Percentiles rank a stretch among this genome's conserved stretches.
Conservation (phyloP, 2,888 invertebrate genomes). For the Marronus borbonicus region DNA sequence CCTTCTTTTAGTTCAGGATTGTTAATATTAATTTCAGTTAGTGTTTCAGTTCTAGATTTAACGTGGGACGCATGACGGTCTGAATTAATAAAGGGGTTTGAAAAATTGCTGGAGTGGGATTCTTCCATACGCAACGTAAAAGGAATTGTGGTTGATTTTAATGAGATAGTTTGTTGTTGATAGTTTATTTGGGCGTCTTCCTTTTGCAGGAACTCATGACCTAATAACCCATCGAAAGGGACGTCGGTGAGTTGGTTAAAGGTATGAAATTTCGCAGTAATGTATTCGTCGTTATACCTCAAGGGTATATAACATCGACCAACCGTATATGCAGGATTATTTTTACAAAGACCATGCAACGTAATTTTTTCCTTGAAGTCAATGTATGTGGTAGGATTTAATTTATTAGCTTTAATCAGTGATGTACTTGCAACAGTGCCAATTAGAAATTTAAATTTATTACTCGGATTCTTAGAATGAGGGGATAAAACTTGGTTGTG, state of each 20-base stretch:
- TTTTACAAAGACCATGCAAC: not conserved
- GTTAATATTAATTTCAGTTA: conserved; percentile 6
- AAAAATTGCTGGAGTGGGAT: too few species aligned
- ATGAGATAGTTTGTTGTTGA: not conserved
- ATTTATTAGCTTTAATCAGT: conserved; percentile 13
- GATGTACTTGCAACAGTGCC: conserved; percentile 12
- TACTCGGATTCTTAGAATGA: not conserved
- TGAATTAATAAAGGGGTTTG: too few species aligned
- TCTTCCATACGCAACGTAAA: too few species aligned
- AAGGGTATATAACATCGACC: not conserved
- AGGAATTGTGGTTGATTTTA: not conserved
- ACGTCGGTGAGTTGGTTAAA: conserved; percentile 11
- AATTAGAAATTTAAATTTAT: conserved; percentile 5
- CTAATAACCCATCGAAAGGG: conserved; percentile 30
- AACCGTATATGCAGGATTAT: not conserved
- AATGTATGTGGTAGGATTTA: conserved; percentile 2
- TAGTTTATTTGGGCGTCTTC: not conserved
- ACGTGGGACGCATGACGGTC: too few species aligned
- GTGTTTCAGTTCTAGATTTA: conserved; percentile 2
- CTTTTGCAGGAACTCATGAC: conserved; percentile 4
- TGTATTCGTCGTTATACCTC: not conserved
- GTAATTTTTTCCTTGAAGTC: conserved; percentile 8
- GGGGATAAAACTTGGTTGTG: not conserved
- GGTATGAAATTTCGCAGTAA: conserved; percentile 19
- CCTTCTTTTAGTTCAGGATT: conserved; percentile 24